phyloP scores from a whole-genome alignment of 2,797 vertebrate genomes.

The Hydrocynus forskahlii region DNA sequence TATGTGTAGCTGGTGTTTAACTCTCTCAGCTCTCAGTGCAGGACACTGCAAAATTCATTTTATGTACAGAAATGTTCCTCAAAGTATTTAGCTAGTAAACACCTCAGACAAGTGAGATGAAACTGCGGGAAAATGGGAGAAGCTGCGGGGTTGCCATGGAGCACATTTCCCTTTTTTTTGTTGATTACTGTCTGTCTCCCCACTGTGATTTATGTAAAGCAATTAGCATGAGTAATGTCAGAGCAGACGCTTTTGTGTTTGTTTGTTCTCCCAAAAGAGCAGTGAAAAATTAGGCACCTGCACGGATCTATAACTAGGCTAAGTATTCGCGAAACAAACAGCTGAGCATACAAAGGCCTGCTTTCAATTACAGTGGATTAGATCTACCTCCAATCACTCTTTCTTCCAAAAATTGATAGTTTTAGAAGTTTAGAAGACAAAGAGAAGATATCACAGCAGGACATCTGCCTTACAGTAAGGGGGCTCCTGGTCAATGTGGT shows the following conservation, averaged over 20 bases:
- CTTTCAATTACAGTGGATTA: conserved; percentile 47
- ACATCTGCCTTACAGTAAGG: neutral
- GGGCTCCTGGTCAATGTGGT: neutral
- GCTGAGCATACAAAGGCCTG: conserved; percentile 53
- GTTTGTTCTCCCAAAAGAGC: conserved; percentile 67
- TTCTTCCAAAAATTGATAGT: conserved; percentile 23
- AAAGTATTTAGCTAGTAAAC: conserved; percentile 31
- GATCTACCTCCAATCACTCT: conserved; percentile 31
- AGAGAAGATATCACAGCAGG: neutral
- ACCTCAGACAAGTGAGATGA: conserved; percentile 46
- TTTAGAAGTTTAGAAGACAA: conserved; percentile 8
- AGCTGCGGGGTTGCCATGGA: conserved; percentile 52
- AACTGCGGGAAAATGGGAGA: conserved; percentile 55
- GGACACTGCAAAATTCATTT: conserved; percentile 56
- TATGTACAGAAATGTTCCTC: conserved; percentile 23
- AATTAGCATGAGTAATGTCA: conserved; percentile 70
- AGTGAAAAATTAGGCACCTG: conserved; percentile 68
- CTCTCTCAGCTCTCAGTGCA: conserved; percentile 18
- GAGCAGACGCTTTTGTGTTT: conserved; percentile 66
- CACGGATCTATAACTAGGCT: conserved; percentile 62
- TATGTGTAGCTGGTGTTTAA: conserved; percentile 56
- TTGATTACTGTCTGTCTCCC: conserved; percentile 72
- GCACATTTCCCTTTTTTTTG: conserved; percentile 66
- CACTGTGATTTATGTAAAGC: conserved; percentile 73
- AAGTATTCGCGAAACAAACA: conserved; percentile 58